Evolutionary conservation across 2,888 invertebrate species (phyloP), one percentile per base, ranked within the genome.

Genomic region (Erebia ligea): DNA sequence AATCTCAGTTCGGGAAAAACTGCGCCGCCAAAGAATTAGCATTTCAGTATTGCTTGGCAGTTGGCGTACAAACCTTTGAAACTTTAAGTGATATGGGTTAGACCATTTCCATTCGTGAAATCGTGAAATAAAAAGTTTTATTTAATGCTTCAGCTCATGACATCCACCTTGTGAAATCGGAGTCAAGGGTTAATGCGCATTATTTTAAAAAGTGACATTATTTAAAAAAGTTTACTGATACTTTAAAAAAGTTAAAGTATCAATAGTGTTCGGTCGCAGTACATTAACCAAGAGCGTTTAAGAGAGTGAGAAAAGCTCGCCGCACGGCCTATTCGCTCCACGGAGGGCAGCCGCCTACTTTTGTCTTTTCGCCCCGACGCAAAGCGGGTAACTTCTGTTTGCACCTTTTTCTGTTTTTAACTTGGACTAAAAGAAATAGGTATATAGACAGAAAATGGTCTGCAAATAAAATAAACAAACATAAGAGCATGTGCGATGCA

Each of bases 251-350:
- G 34, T 40, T 25, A 71, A 81, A 86, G 83, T 83, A 87, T 83
- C 86, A 87, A 86, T 34, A 57, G 11, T 0, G 1, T 0, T 63
- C 1, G 13, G 56, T 76, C 84, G 73, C 67, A 21, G 78, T 89
- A 82, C 74, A 84, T 77, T 81, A 80, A 82, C 80, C 81, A 80
- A 82, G 80, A 82, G 84, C 85, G 86, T 90, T 90, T 91, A 91
- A 89, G 90, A 90, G 91, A 92, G 92, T 92, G 92, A 90, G 91
- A 91, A 92, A 92, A 91, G 90, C 91, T 90, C 82, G 89, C 86
- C 88, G 89, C 89, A 84, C 86, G 87, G 89, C 90, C 90, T 91
- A 89, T 90, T 90, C 90, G 91, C 89, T 89, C 86, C 90, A 83
- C 83, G 81, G 84, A 88, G 90, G 90, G 89, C 85, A 84, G 79